Evolutionary conservation across 2,888 invertebrate genomes (phyloP), one percentile per base, ranked within the genome.

Genomic region (Parnassius glacialis): DNA sequence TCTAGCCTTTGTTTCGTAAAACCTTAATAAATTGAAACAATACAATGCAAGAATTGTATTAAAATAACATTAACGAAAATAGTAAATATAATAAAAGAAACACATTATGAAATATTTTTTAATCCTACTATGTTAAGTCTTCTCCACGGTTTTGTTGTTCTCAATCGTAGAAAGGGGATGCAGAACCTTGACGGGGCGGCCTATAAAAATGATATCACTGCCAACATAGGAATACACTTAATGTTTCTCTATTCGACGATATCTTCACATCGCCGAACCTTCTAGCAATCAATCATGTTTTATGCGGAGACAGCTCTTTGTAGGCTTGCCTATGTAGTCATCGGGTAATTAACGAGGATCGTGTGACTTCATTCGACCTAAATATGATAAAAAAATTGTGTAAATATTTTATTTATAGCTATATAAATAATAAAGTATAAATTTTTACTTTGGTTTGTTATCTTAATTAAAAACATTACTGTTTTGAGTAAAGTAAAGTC

Each of bases 201-300:
- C 83, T 84, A 88, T 87, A 86, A 89, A 87, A 89, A 89, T 86
- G 88, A 90, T 88, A 89, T 87, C 87, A 87, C 80, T 67, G 68
- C 70, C 78, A 78, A 88, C 88, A 87, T 82, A 87, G 85, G 83
- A 88, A 89, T 84, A 88, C 87, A 89, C 90, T 88, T 88, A 89
- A 88, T 90, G 86, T 85, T 81, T 83, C 79, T 85, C 81, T 74
- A 73, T 74, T 71, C 79, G 81, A 71, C 78, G 82, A 83, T 87
- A 85, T 87, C 87, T 87, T 83, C 79, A 86, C 81, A 83, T 75
- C 74, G 72, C 71, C 69, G 72, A 72, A 74, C 70, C 64, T 65
- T 61, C 63, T 59, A 52, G 73, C 72, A 71, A 89, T 90, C 87
- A 84, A 88, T 89, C 88, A 89, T 84, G 75, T 81, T 83, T 80